phyloP scores from a whole-genome alignment of 1,140 invertebrate genomes.

The Pseudobourletiella spinata region DNA sequence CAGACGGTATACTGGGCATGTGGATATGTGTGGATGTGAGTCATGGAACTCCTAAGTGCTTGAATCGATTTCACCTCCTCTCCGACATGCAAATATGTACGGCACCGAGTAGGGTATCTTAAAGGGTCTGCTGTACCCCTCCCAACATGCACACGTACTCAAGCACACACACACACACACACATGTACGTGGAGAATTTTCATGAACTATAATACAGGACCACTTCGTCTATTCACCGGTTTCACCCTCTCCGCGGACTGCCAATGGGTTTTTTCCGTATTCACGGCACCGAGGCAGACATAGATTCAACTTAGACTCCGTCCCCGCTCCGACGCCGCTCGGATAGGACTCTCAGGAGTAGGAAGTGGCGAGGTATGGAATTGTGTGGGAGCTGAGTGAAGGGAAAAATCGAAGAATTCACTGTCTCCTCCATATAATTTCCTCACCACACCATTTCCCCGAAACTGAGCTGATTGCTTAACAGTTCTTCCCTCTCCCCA shows the following conservation, averaged over 20 bases:
- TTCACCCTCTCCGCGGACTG: too few species aligned
- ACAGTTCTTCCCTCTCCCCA: neutral
- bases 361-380: too few species aligned
- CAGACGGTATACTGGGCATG: too few species aligned
- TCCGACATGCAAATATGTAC: too few species aligned
- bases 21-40: too few species aligned
- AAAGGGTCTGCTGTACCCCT: too few species aligned
- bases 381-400: too few species aligned
- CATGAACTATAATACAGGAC: neutral
- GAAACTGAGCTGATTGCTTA: conserved; percentile 13
- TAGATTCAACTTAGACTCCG: neutral
- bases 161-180: conserved; percentile 3
- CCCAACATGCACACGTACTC: neutral
- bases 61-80: too few species aligned
- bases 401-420: neutral
- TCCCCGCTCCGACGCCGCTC: neutral
- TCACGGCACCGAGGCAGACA: neutral
- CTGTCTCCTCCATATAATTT: conserved; percentile 2
- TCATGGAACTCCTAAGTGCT: too few species aligned
- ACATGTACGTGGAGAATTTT: neutral
- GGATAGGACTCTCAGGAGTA: neutral
- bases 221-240: too few species aligned
- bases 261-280: too few species aligned
- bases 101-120: too few species aligned
- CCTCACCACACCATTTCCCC: neutral